Conservation (phyloP, 2,113 vertebrate species). For the Hippocampus zosterae region DNA sequence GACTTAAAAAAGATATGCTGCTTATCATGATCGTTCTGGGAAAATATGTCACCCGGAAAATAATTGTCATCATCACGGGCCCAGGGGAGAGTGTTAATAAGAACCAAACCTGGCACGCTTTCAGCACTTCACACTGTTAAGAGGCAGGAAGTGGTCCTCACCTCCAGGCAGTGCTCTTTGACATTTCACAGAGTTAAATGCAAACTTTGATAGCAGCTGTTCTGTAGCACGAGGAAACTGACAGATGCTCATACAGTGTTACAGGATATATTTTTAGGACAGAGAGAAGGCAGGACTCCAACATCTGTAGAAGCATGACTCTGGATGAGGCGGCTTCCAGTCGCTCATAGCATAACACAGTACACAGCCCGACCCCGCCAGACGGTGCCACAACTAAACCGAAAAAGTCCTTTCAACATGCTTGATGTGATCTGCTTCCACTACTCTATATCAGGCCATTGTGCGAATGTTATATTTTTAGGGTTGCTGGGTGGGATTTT, state of each 20-base stretch:
- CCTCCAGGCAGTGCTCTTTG: background rate
- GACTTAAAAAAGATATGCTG: too few relatives aligned
- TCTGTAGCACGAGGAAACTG: background rate
- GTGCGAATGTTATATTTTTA: conserved; percentile 35
- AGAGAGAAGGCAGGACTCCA: background rate
- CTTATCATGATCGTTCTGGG: too few relatives aligned
- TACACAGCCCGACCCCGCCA: conserved; percentile 14
- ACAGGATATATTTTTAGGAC: conserved; percentile 16
- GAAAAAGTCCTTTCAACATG: background rate
- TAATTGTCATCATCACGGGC: too few relatives aligned
- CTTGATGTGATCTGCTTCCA: conserved; percentile 39
- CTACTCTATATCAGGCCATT: conserved; percentile 42
- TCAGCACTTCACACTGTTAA: background rate
- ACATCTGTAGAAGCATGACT: conserved; percentile 18
- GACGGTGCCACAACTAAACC: background rate
- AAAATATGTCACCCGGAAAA: too few relatives aligned
- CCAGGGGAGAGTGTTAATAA: background rate
- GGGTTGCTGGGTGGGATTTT: conserved; percentile 29
- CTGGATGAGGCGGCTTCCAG: conserved; percentile 19
- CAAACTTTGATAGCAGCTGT: conserved; percentile 15
- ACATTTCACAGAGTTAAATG: conserved; percentile 13
- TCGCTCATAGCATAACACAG: conserved; percentile 15
- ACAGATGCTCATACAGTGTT: background rate
- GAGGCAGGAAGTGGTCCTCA: conserved; percentile 20
- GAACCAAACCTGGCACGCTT: background rate